Base-by-base conservation (phyloP, 35 echinoderm and acorn worm species). In the Lytechinus pictus region DNA sequence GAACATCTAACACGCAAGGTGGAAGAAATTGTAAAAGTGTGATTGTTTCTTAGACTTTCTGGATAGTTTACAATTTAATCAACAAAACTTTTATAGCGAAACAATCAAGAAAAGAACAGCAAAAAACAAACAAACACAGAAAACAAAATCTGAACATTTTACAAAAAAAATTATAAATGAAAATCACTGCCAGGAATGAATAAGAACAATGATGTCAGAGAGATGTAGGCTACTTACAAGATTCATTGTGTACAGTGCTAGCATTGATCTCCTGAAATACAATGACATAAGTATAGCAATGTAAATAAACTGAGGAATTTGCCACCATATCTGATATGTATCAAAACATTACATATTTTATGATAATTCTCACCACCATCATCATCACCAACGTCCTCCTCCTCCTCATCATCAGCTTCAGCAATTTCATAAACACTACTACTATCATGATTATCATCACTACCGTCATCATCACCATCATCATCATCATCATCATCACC, bases 261-360 rank as follows among this genome's bases (percentile, higher is more conserved):
- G 58, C 71, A 61, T 94, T 66, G 27, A 27, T 94, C 57, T 94
- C 94, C 57, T 94, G 94, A 16, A 86, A 66, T 61, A 57, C 3
- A 58, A 94, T 24, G 5, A 61, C 27, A 94, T 24, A 91, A 9
- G 24, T 33, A 57, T 55, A 44, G 33, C 2, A 44, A 44, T 44
- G 33, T 44, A 44, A 44, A 44, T 44, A 44, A 44, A n/a, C n/a
- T n/a, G n/a, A n/a, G n/a, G n/a, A n/a, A n/a, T n/a, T n/a, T n/a
- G n/a, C n/a, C n/a, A n/a, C n/a, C n/a, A n/a, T n/a, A n/a, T n/a
- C n/a, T n/a, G n/a, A n/a, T n/a, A n/a, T n/a, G n/a, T n/a, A n/a
- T n/a, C n/a, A n/a, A n/a, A n/a, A n/a, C n/a, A n/a, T n/a, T n/a
- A n/a, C n/a, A n/a, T n/a, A n/a, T n/a, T n/a, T n/a, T n/a, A n/a